These are phyloP conservation scores for Pseudochromis fuscus DNA, from an alignment of 2,797 vertebrate genomes.

Conservation along the genomic window DNA sequence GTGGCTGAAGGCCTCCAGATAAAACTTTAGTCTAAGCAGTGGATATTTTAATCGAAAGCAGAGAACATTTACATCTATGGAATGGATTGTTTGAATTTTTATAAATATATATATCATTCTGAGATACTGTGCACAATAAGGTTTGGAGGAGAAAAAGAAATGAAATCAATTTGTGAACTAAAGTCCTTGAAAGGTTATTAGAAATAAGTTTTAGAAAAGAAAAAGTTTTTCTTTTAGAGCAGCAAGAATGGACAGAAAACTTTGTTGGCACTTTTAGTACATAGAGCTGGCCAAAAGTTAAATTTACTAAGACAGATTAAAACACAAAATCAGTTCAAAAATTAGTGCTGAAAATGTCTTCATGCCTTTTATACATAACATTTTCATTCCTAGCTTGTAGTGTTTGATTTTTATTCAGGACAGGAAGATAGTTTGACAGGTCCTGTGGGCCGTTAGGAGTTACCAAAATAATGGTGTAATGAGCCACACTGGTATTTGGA, in stretches of 20 bases:
- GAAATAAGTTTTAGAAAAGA: background rate
- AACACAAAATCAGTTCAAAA: background rate
- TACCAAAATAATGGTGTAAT: constrained; percentile 26
- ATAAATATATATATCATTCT: background rate
- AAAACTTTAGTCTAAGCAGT: constrained; percentile 5
- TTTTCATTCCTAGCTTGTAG: constrained; percentile 8
- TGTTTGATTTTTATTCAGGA: constrained; percentile 25
- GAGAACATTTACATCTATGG: background rate
- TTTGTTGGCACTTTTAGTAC: background rate
- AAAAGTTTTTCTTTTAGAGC: constrained; percentile 1
- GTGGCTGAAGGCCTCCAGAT: constrained; percentile 9
- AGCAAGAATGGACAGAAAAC: too few relatives aligned
- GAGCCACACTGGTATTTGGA: constrained; percentile 9
- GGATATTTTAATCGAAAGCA: background rate
- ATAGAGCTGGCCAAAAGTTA: too few relatives aligned
- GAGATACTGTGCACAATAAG: background rate
- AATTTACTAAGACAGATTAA: background rate
- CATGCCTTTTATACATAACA: background rate
- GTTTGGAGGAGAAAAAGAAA: too few relatives aligned
- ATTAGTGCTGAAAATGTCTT: background rate
- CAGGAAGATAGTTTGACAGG: constrained; percentile 15
- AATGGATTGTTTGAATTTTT: background rate
- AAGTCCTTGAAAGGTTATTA: too few relatives aligned
- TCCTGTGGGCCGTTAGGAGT: constrained; percentile 10
- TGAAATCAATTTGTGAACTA: too few relatives aligned